phyloP scores from a whole-genome alignment of 2,113 vertebrate species.

The Oncorhynchus clarkii region DNA sequence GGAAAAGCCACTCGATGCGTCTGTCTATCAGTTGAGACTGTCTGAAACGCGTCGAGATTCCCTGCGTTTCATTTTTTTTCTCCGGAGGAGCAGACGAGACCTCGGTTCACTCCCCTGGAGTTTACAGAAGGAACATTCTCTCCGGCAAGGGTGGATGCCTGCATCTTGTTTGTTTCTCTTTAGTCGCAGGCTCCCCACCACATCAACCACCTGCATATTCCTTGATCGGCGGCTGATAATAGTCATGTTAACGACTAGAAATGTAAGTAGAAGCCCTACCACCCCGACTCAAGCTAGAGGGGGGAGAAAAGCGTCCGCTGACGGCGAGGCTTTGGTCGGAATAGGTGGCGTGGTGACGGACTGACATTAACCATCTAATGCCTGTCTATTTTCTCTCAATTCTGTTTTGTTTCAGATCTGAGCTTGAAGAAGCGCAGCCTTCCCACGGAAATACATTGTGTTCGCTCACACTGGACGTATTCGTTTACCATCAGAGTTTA shows the following conservation, averaged over 20 bases:
- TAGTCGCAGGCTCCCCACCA: slow-evolving; percentile 75
- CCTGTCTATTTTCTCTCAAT: slow-evolving; percentile 72
- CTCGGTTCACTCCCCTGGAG: slow-evolving; percentile 82
- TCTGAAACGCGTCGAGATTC: slow-evolving; percentile 91
- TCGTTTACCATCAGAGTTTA: slow-evolving; percentile 59
- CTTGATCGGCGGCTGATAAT: slow-evolving; percentile 61
- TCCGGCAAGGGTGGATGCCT: slow-evolving; percentile 82
- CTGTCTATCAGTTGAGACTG: slow-evolving; percentile 96
- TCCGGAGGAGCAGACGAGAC: slow-evolving; percentile 82
- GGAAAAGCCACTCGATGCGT: slow-evolving; percentile 94
- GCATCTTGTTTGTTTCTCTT: slow-evolving; percentile 68
- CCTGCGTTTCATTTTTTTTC: slow-evolving; percentile 82
- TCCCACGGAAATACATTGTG: slow-evolving; percentile 53
- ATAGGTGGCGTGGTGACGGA: slow-evolving; percentile 91
- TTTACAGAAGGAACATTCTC: slow-evolving; percentile 74
- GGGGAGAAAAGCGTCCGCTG: slow-evolving; percentile 80
- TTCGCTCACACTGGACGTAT: slow-evolving; percentile 63
- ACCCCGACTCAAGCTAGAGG: slow-evolving; percentile 67
- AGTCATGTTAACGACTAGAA: slow-evolving; percentile 71
- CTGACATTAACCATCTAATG: slow-evolving; percentile 87
- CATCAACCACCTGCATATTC: slow-evolving; percentile 73
- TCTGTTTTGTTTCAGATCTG: slow-evolving; percentile 75
- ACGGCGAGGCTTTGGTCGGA: slow-evolving; percentile 83
- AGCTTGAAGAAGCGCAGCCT: slow-evolving; percentile 29
- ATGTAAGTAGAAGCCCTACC: slow-evolving; percentile 71